These are phyloP conservation scores for Lophius americanus DNA, from an alignment of 2,797 vertebrate genomes.

Conservation along the genomic window DNA sequence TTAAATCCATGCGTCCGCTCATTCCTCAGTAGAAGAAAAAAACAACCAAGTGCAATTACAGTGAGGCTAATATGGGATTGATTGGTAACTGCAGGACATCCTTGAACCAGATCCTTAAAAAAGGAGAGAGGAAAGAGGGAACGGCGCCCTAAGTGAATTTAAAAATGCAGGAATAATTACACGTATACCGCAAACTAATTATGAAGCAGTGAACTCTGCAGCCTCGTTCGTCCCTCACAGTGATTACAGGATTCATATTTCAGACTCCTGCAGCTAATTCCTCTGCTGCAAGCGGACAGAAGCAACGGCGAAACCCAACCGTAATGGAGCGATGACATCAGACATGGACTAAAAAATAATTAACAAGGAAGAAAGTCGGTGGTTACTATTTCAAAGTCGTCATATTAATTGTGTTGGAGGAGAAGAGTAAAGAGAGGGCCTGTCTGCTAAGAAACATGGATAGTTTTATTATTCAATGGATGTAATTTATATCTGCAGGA, in stretches of 20 bases:
- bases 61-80: slow-evolving; percentile 64
- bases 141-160: slow-evolving; percentile 77
- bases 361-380: slow-evolving; percentile 65
- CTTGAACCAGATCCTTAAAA: slow-evolving; percentile 73
- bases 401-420: slow-evolving; percentile 72
- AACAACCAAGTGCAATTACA: slow-evolving; percentile 63
- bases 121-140: slow-evolving; percentile 55
- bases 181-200: slow-evolving; percentile 80
- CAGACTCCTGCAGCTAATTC: slow-evolving; percentile 53
- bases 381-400: slow-evolving; percentile 79
- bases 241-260: slow-evolving; percentile 76
- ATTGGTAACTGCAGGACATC: slow-evolving; percentile 79
- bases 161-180: slow-evolving; percentile 83
- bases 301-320: slow-evolving; percentile 26
- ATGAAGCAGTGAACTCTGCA: slow-evolving; percentile 74
- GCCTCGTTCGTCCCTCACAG: slow-evolving; percentile 67
- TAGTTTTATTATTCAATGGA: slow-evolving; percentile 81
- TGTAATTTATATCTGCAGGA: slow-evolving; percentile 71
- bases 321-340: slow-evolving; percentile 63
- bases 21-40: slow-evolving; percentile 29
- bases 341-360: slow-evolving; percentile 21
- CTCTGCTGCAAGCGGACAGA: slow-evolving; percentile 54
- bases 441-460: slow-evolving; percentile 75
- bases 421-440: slow-evolving; percentile 38
- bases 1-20: slow-evolving; percentile 52